A percentile compares a stretch with the other conserved stretches of the same genome.
Evolutionary conservation across 2,113 vertebrate genomes (phyloP).

Genomic region (Salvelinus sp.): DNA sequence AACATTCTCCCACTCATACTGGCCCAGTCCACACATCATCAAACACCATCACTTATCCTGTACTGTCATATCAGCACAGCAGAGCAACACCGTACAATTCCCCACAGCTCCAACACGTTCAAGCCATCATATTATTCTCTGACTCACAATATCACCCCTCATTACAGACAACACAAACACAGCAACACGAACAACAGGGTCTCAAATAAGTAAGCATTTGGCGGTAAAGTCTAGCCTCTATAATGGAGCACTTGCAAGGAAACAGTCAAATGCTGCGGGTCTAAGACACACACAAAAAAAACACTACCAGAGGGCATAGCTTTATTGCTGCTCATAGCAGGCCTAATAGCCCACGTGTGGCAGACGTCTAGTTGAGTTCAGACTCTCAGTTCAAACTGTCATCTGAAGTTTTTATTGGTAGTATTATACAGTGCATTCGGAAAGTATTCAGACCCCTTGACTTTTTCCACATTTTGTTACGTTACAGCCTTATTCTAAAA

Average conservation of each 20-base stretch:
- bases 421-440: neutral
- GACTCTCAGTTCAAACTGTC: slow-evolving; percentile 7
- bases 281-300: slow-evolving; percentile 11
- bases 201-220: too few species aligned
- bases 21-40: slow-evolving; percentile 19
- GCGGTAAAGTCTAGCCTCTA: slow-evolving; percentile 8
- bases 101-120: slow-evolving; percentile 19
- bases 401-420: neutral
- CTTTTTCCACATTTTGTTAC: too few species aligned
- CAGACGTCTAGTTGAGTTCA: neutral
- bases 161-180: slow-evolving; percentile 25
- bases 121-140: slow-evolving; percentile 29
- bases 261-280: slow-evolving; percentile 18
- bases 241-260: slow-evolving; percentile 41
- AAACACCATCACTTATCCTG: slow-evolving; percentile 23
- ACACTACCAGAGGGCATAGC: slow-evolving; percentile 16
- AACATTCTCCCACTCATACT: slow-evolving; percentile 34
- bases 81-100: slow-evolving; percentile 34
- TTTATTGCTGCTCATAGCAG: neutral
- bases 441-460: too few species aligned
- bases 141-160: slow-evolving; percentile 42
- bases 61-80: slow-evolving; percentile 38
- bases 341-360: neutral
- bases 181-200: slow-evolving; percentile 26
- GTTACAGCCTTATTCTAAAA: too few species aligned